Evolutionary conservation across 2,888 invertebrate genomes (phyloP).

Genomic region (Scaptomyza cyrtandrae): DNA sequence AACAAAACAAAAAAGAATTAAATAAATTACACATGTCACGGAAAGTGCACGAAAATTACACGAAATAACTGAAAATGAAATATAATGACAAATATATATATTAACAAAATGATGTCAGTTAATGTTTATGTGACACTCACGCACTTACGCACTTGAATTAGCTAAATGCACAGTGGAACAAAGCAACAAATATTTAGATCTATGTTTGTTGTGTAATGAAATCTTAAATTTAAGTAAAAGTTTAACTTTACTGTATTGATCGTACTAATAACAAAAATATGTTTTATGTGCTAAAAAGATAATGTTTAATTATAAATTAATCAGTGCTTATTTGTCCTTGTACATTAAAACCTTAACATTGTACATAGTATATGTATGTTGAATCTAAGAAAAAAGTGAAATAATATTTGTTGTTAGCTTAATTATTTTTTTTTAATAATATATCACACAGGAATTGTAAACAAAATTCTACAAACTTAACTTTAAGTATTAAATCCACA

Average conservation of each 20-base stretch:
- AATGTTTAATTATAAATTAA: slow-evolving; percentile 13
- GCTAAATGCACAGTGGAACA: slow-evolving; percentile 66
- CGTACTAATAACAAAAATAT: background rate
- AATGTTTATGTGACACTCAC: slow-evolving; percentile 43
- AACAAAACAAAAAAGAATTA: background rate
- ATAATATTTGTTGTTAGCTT: background rate
- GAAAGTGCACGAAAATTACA: slow-evolving; percentile 28
- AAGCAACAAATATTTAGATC: slow-evolving; percentile 5
- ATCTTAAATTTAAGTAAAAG: background rate
- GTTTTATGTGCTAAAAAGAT: slow-evolving; percentile 10
- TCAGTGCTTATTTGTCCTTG: slow-evolving; percentile 14
- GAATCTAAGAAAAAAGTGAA: background rate
- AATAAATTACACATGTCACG: slow-evolving; percentile 20
- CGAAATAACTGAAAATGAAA: slow-evolving; percentile 17
- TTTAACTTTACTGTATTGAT: background rate
- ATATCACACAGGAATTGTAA: background rate
- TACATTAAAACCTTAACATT: slow-evolving; percentile 16
- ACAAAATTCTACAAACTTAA: too few species aligned
- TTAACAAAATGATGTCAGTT: slow-evolving; percentile 68
- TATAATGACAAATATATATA: slow-evolving; percentile 21
- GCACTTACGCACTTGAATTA: slow-evolving; percentile 40
- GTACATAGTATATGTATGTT: slow-evolving; percentile 27
- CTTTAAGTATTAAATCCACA: background rate
- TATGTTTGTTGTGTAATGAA: background rate
- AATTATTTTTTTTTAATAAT: background rate